These are phyloP conservation scores for Neoseiulus cucumeris DNA, from an alignment of 1,140 invertebrate species.

Conservation along the genomic window DNA sequence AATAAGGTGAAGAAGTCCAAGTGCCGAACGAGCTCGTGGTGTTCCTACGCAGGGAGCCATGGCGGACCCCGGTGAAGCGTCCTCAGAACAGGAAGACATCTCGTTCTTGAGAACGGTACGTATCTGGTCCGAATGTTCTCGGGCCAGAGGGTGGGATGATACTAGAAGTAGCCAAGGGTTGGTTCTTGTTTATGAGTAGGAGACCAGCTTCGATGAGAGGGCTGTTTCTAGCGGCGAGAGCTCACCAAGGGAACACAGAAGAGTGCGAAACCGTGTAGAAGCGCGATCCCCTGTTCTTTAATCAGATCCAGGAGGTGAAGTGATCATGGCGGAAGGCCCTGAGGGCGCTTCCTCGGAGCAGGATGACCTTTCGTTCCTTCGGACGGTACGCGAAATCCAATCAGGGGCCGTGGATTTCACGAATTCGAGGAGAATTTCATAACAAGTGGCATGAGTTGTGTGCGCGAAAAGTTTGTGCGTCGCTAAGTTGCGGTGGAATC, in stretches of 20 bases:
- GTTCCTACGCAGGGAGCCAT: background rate
- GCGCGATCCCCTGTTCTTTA: conserved; percentile 29
- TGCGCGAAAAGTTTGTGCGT: conserved; percentile 14
- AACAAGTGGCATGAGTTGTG: conserved; percentile 13
- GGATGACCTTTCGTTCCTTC: conserved; percentile 91
- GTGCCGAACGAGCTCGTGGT: too few relatives aligned
- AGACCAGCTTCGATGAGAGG: conserved; percentile 10
- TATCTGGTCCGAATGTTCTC: conserved; percentile 18
- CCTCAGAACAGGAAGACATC: conserved; percentile 91
- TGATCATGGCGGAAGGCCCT: conserved; percentile 43
- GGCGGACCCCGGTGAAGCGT: conserved; percentile 63
- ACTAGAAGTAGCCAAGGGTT: background rate
- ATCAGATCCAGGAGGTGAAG: background rate
- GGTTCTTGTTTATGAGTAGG: conserved; percentile 7
- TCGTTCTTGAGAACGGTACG: conserved; percentile 89
- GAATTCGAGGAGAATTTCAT: conserved; percentile 9
- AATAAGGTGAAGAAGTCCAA: too few relatives aligned
- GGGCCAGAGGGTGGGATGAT: background rate
- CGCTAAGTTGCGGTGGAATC: conserved; percentile 10
- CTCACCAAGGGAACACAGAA: background rate
- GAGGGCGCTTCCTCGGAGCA: conserved; percentile 72
- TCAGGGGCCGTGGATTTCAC: background rate
- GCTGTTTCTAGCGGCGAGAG: background rate
- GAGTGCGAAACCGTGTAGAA: conserved; percentile 1
- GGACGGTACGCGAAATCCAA: conserved; percentile 51